phyloP scores from a whole-genome alignment of 1,140 invertebrate species.

The Lordiphosa mommai region DNA sequence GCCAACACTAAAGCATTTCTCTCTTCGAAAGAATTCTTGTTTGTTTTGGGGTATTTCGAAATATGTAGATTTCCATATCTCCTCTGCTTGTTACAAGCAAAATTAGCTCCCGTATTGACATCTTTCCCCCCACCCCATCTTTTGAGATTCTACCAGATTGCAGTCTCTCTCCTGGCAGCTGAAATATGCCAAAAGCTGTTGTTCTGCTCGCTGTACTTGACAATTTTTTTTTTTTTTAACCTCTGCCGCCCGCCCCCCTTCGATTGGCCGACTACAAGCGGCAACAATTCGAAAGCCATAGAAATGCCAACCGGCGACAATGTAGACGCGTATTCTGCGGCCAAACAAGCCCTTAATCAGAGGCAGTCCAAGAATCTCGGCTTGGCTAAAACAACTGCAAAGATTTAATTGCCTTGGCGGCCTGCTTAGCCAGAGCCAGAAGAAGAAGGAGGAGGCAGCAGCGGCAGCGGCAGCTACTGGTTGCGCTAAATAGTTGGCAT shows the following conservation, averaged over 20 bases:
- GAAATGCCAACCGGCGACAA: slow-evolving; percentile 34
- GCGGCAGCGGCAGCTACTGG: slow-evolving; percentile 57
- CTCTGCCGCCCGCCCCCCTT: background rate
- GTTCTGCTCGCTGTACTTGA: slow-evolving; percentile 53
- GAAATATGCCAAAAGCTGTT: slow-evolving; percentile 70
- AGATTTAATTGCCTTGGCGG: slow-evolving; percentile 65
- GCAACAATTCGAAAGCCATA: slow-evolving; percentile 41
- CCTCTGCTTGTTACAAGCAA: background rate
- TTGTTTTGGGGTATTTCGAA: no score
- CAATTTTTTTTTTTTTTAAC: slow-evolving; percentile 41
- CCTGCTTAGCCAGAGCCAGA: slow-evolving; percentile 20
- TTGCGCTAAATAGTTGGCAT: slow-evolving; percentile 77
- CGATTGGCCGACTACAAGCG: slow-evolving; percentile 18
- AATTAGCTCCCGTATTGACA: slow-evolving; percentile 26
- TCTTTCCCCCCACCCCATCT: slow-evolving; percentile 23
- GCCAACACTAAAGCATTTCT: no score
- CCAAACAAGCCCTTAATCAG: slow-evolving; percentile 67
- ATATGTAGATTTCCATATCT: no score
- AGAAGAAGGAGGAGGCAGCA: background rate
- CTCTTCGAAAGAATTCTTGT: no score
- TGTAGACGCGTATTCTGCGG: slow-evolving; percentile 44
- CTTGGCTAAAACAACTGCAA: slow-evolving; percentile 67
- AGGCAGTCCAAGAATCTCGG: slow-evolving; percentile 51
- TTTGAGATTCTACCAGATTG: slow-evolving; percentile 12
- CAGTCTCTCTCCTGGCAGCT: slow-evolving; percentile 13